Conservation (phyloP, 2,888 invertebrate species). For the Loripinus fragilis region DNA sequence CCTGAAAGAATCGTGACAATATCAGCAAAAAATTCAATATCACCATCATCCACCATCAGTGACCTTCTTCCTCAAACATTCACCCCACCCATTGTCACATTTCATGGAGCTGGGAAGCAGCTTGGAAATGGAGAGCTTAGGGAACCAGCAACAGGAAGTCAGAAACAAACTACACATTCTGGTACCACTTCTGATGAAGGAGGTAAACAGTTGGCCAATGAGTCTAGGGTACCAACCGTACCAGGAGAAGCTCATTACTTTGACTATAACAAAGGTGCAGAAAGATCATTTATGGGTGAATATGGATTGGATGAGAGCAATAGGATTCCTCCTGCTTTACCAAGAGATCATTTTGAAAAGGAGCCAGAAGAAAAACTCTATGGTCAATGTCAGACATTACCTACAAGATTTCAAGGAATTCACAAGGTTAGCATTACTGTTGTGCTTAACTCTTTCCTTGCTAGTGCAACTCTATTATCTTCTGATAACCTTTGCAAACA, state of each 20-base stretch:
- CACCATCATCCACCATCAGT: conserved; percentile 48
- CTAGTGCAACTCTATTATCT: too few relatives aligned
- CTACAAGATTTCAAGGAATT: conserved; percentile 45
- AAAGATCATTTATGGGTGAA: conserved; percentile 10
- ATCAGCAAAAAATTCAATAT: conserved; percentile 63
- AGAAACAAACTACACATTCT: background rate
- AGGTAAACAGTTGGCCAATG: background rate
- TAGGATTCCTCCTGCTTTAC: background rate
- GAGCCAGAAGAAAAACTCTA: background rate
- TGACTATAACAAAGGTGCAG: background rate
- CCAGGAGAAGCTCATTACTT: background rate
- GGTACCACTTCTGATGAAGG: background rate
- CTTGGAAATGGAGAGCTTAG: background rate
- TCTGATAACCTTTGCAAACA: too few relatives aligned
- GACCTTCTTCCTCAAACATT: conserved; percentile 35
- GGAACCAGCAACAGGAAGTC: background rate
- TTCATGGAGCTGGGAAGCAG: conserved; percentile 1
- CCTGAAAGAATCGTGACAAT: conserved; percentile 74
- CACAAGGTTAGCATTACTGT: conserved; percentile 36
- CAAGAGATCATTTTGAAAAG: conserved; percentile 7
- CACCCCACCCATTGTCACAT: conserved; percentile 8
- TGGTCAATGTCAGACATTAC: background rate
- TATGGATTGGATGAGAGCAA: background rate
- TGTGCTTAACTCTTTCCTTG: too few relatives aligned
- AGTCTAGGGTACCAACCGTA: background rate